Evolutionary conservation across 2,888 invertebrate species (phyloP).

Genomic region (Antheraea yamamai): DNA sequence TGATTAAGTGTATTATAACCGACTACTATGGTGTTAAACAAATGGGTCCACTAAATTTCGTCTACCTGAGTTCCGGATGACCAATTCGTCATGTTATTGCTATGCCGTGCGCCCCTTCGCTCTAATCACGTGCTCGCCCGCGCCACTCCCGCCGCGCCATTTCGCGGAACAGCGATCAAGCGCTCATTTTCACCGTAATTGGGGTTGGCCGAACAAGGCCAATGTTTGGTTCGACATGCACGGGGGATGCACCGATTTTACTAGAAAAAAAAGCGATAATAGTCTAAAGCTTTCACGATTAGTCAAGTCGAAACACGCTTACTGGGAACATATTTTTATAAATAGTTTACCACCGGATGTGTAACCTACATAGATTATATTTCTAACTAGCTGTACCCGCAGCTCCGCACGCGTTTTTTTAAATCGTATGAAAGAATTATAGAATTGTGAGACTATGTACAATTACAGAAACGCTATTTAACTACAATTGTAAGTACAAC

Average conservation of each 20-base stretch:
- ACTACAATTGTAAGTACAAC: too few species aligned
- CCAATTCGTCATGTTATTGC: slow-evolving; percentile 4
- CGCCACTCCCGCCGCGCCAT: slow-evolving; percentile 10
- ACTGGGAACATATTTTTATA: background rate
- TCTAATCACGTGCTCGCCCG: background rate
- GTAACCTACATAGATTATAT: too few species aligned
- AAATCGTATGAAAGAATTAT: too few species aligned
- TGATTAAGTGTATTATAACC: background rate
- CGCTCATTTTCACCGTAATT: slow-evolving; percentile 33
- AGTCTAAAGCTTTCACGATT: background rate
- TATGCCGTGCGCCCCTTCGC: background rate
- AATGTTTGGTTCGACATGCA: slow-evolving; percentile 17
- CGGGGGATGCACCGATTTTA: background rate
- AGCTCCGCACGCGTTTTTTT: too few species aligned
- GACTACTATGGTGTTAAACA: background rate
- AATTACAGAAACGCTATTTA: too few species aligned
- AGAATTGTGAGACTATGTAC: too few species aligned
- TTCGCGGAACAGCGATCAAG: slow-evolving; percentile 39
- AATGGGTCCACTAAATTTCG: background rate
- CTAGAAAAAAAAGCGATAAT: slow-evolving; percentile 1
- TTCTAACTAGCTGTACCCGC: too few species aligned
- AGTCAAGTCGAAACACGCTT: background rate
- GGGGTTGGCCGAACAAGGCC: slow-evolving; percentile 20
- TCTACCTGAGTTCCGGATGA: slow-evolving; percentile 11
- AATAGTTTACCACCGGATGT: too few species aligned